Conservation (phyloP, 2,888 invertebrate species). For the Isotomurus palustris region DNA sequence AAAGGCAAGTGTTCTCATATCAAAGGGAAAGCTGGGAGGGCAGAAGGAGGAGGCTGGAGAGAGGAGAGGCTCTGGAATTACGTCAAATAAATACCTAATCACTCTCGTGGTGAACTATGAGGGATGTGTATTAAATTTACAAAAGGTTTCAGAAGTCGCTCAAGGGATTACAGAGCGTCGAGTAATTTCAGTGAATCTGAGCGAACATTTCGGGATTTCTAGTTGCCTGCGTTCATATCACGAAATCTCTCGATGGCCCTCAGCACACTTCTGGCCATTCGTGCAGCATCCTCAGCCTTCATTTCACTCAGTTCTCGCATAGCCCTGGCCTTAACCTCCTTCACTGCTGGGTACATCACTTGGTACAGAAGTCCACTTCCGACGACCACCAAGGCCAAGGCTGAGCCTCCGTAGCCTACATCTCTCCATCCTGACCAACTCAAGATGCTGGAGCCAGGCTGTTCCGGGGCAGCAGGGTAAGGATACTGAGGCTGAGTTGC, state of each 20-base stretch:
- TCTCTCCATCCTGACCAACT: constrained; percentile 25
- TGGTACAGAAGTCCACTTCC: constrained; percentile 32
- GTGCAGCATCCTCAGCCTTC: constrained; percentile 38
- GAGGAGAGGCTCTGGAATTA: no score
- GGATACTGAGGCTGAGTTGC: constrained; percentile 11
- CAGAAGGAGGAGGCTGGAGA: no score
- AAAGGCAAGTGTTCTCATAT: no score
- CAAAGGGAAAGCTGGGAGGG: no score
- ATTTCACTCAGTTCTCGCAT: constrained; percentile 40
- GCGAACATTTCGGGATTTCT: not conserved
- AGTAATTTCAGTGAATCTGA: no score
- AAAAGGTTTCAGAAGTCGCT: no score
- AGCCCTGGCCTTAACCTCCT: constrained; percentile 30
- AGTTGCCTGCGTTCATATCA: constrained; percentile 21
- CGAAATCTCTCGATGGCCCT: constrained; percentile 42
- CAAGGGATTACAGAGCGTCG: no score
- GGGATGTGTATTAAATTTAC: no score
- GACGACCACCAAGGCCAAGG: constrained; percentile 26
- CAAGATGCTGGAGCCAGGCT: constrained; percentile 15
- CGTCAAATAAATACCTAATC: no score
- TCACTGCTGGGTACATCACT: constrained; percentile 20
- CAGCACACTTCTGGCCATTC: constrained; percentile 39
- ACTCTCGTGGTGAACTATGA: no score
- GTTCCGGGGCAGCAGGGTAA: not conserved
- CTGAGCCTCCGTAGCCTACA: constrained; percentile 20